These are phyloP conservation scores for Sclerodermus sp. DNA, from an alignment of 2,888 invertebrate genomes.

Conservation along the genomic window DNA sequence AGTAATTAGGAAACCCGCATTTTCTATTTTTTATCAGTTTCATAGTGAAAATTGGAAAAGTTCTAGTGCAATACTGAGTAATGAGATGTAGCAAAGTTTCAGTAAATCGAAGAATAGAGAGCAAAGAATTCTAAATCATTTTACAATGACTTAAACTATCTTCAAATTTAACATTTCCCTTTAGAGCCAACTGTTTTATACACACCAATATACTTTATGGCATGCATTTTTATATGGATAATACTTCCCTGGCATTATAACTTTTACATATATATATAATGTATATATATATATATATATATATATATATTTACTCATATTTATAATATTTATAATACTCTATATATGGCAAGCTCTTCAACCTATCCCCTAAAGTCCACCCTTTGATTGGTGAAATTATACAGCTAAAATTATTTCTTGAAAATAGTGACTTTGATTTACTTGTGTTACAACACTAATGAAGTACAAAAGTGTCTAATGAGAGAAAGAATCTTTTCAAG, in stretches of 20 bases:
- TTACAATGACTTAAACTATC: slow-evolving; percentile 23
- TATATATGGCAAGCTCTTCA: slow-evolving; percentile 10
- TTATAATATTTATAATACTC: slow-evolving; percentile 3
- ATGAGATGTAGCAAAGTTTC: not conserved
- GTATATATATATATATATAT: slow-evolving; percentile 9
- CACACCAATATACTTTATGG: slow-evolving; percentile 17
- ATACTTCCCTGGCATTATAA: slow-evolving; percentile 29
- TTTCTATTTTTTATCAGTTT: too few species aligned
- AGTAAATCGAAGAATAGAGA: slow-evolving; percentile 4
- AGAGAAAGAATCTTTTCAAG: too few species aligned
- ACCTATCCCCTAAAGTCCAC: slow-evolving; percentile 9
- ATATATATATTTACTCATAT: not conserved
- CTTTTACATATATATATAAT: slow-evolving; percentile 13
- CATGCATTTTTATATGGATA: slow-evolving; percentile 21
- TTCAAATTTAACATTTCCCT: slow-evolving; percentile 16
- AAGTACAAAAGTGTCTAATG: too few species aligned
- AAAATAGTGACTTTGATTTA: slow-evolving; percentile 24
- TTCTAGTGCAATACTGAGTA: not conserved
- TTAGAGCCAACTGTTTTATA: slow-evolving; percentile 19
- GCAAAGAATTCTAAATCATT: slow-evolving; percentile 27
- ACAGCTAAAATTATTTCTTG: slow-evolving; percentile 3
- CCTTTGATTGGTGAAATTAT: slow-evolving; percentile 1
- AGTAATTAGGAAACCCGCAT: too few species aligned
- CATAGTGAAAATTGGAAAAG: not conserved
- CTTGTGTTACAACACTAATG: not conserved